phyloP scores from a whole-genome alignment of 2,888 invertebrate species.

The Erannis defoliaria region DNA sequence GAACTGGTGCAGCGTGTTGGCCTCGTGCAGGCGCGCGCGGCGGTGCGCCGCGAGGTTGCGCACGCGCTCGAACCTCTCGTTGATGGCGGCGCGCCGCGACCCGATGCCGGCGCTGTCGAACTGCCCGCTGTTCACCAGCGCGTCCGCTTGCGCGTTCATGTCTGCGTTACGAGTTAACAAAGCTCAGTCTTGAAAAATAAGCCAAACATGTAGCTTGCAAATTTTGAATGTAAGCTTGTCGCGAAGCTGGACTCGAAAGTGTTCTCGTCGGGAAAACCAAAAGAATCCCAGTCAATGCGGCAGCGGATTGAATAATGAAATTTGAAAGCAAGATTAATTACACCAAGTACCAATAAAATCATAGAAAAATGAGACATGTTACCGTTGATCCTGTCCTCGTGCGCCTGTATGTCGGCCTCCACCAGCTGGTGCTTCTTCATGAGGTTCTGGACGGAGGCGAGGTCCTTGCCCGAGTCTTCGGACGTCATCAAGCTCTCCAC shows the following conservation, averaged over 20 bases:
- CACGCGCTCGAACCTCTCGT: slow-evolving; percentile 98
- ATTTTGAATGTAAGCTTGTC: too few species aligned
- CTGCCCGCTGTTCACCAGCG: slow-evolving; percentile 97
- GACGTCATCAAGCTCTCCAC: slow-evolving; percentile 98
- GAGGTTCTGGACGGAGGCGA: slow-evolving; percentile 99
- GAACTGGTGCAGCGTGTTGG: slow-evolving; percentile 99
- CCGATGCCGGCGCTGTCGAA: slow-evolving; percentile 99
- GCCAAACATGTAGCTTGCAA: too few species aligned
- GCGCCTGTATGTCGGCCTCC: slow-evolving; percentile 98
- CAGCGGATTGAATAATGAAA: too few species aligned
- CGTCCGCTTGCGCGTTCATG: slow-evolving; percentile 98
- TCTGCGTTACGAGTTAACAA: slow-evolving; percentile 75
- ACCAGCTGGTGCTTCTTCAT: slow-evolving; percentile 99
- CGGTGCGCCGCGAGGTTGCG: slow-evolving; percentile 96
- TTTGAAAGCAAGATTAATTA: too few species aligned
- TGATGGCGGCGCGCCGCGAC: slow-evolving; percentile 97
- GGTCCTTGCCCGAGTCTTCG: slow-evolving; percentile 99
- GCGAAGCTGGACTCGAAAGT: not conserved
- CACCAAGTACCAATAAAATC: too few species aligned
- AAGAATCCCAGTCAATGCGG: too few species aligned
- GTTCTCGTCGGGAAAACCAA: too few species aligned
- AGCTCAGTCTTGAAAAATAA: not conserved
- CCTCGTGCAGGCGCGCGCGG: slow-evolving; percentile 97
- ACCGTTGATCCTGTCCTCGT: slow-evolving; percentile 97
- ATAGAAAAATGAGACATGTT: too few species aligned